A percentile compares a stretch with the other conserved stretches of the same genome.
Evolutionary conservation across 2,113 vertebrate genomes (phyloP).

Genomic region (Pelvicachromis taeniatus): DNA sequence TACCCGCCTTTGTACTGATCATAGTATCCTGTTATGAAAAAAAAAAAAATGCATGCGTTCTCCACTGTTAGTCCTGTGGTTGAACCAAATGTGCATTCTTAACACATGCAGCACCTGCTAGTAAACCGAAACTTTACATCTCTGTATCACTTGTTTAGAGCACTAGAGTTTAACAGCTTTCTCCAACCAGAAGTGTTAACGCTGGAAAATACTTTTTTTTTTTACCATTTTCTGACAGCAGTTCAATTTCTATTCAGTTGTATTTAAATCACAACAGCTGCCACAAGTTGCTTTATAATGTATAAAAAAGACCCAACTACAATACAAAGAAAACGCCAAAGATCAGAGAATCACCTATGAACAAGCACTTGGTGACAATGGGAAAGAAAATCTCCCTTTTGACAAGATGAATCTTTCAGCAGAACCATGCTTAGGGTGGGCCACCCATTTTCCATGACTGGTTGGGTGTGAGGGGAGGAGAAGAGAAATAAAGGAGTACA

Average conservation of each 20-base stretch:
- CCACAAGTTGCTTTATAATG: neutral
- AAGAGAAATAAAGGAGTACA: neutral
- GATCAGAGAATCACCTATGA: neutral
- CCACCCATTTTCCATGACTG: neutral
- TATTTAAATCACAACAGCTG: neutral
- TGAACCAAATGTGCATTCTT: neutral
- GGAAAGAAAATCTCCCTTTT: neutral
- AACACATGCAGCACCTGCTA: neutral
- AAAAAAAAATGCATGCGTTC: neutral
- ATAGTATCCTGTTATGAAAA: neutral
- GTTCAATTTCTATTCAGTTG: neutral
- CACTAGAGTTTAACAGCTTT: neutral
- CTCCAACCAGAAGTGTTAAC: neutral
- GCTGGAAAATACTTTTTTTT: fast-evolving
- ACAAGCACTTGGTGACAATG: neutral
- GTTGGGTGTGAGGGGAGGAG: neutral
- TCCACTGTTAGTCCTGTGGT: neutral
- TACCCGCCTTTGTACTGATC: neutral
- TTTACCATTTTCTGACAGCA: neutral
- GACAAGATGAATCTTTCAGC: neutral
- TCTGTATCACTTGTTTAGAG: neutral
- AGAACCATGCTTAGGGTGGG: neutral
- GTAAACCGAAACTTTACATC: neutral
- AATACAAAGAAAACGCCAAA: neutral
- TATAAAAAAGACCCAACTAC: fast-evolving